These are phyloP conservation scores for Meda fulgida DNA, from an alignment of 2,797 vertebrate species.

Conservation along the genomic window DNA sequence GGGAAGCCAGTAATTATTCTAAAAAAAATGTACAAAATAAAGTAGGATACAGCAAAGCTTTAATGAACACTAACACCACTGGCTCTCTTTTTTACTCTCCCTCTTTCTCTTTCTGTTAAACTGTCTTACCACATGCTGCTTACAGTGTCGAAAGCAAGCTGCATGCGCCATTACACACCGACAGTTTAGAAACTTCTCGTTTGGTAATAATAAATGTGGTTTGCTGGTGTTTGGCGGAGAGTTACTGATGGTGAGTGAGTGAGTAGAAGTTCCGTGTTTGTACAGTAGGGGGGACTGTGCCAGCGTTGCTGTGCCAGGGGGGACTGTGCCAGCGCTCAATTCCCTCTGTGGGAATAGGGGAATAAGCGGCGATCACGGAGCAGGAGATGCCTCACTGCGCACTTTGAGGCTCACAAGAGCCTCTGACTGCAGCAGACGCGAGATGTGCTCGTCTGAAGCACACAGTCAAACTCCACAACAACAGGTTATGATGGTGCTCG, in stretches of 20 bases:
- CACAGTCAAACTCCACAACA: background rate
- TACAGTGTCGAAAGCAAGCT: background rate
- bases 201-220: slow-evolving; percentile 32
- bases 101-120: slow-evolving; percentile 5
- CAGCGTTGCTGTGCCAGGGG: slow-evolving; percentile 68
- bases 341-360: slow-evolving; percentile 43
- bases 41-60: background rate
- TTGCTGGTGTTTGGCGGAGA: slow-evolving; percentile 28
- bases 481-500: slow-evolving; percentile 8
- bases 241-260: slow-evolving; percentile 28
- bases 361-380: slow-evolving; percentile 37
- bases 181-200: slow-evolving; percentile 9
- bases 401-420: slow-evolving; percentile 39
- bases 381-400: slow-evolving; percentile 51
- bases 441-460: slow-evolving; percentile 18
- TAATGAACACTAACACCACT: background rate
- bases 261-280: slow-evolving; percentile 55
- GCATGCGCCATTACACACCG: background rate
- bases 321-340: slow-evolving; percentile 58
- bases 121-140: slow-evolving; percentile 1
- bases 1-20: no score
- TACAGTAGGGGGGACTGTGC: slow-evolving; percentile 67
- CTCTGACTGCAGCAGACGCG: slow-evolving; percentile 37
- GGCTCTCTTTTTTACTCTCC: background rate
- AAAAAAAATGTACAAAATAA: no score